A percentile compares a stretch with the other conserved stretches of the same genome.
Conservation (phyloP, 2,888 invertebrate genomes). For the Hoplodrina blanda region DNA sequence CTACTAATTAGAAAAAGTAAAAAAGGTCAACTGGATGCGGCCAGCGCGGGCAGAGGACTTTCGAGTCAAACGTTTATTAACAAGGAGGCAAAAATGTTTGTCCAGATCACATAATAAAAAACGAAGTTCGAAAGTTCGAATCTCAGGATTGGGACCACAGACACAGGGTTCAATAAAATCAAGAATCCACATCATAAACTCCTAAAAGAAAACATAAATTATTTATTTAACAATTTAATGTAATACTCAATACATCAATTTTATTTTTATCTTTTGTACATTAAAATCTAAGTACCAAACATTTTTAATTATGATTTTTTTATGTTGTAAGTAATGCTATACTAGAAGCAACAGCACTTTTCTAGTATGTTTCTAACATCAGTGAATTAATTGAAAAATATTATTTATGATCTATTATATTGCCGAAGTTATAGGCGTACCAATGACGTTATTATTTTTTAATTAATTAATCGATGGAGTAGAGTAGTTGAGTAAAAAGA, state of each 20-base stretch:
- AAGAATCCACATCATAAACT: slow-evolving; percentile 8
- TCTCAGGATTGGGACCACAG: slow-evolving; percentile 1
- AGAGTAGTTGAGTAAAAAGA: slow-evolving; percentile 35
- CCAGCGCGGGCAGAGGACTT: too few species aligned
- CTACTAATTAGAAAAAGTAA: too few species aligned
- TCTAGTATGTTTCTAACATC: slow-evolving; percentile 51
- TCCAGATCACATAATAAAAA: too few species aligned
- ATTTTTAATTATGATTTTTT: slow-evolving; percentile 74
- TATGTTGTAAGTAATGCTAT: slow-evolving; percentile 73
- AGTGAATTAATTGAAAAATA: slow-evolving; percentile 44
- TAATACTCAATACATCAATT: slow-evolving; percentile 86
- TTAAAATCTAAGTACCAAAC: slow-evolving; percentile 84
- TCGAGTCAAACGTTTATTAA: too few species aligned
- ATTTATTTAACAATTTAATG: slow-evolving; percentile 85
- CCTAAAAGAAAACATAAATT: slow-evolving; percentile 59
- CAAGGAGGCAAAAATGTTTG: too few species aligned
- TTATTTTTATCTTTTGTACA: slow-evolving; percentile 81
- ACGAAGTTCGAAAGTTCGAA: neutral
- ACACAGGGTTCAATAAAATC: slow-evolving; percentile 2
- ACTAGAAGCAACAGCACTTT: slow-evolving; percentile 76
- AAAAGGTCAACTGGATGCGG: too few species aligned
- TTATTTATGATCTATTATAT: slow-evolving; percentile 27
- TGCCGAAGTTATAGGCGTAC: slow-evolving; percentile 28
- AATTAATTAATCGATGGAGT: slow-evolving; percentile 17
- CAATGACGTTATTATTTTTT: slow-evolving; percentile 9